Base-by-base conservation (phyloP, 2,888 invertebrate genomes). In the Megamerina dolium region DNA sequence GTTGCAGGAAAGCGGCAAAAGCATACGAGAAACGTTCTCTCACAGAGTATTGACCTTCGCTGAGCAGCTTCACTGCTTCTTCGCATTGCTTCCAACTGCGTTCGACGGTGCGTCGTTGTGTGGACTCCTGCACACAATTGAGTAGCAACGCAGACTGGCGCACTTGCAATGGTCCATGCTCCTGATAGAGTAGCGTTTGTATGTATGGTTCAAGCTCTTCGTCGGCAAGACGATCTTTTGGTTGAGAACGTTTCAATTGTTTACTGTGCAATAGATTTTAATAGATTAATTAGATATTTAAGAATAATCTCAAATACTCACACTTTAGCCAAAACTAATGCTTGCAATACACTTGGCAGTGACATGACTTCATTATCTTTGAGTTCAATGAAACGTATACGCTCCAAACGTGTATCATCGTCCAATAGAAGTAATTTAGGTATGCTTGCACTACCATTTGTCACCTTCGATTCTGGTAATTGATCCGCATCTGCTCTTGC, bases 81-180 rank as follows among this genome's bases (percentile, higher is more conserved):
- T 93, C 89, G 51, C 87, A 79, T 70, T 95, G 95, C 62, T 81
- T 77, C 78, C 95, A 80, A 17, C 93, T 83, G 29, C 96, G 76
- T 64, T 95, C 94, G 12, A 94, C 82, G 0, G 89, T 86, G 42
- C 95, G 78, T 43, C 83, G 82, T 57, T 85, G 83, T 36, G 75
- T 77, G 0, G 81, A 77, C 67, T 97, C 94, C 39, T 90, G 68
- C 45, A 78, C 76, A 54, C 89, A 88, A 40, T 95, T 79, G 12
- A 83, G 73, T 2, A 87, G 73, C 16, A 97, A 70, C 0, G 89
- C 81, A 1, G 83, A 77, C 27, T 84, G 77, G 38, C 89, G 81
- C 2, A 92, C 76, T 30, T 83, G 72, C 85, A 95, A 90, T 26
- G 83, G 78, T 1, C 82, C 82, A 37, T 77, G 76, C 45, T 82